Base-by-base conservation (phyloP, 1,140 invertebrate genomes). In the Bombus polaris region DNA sequence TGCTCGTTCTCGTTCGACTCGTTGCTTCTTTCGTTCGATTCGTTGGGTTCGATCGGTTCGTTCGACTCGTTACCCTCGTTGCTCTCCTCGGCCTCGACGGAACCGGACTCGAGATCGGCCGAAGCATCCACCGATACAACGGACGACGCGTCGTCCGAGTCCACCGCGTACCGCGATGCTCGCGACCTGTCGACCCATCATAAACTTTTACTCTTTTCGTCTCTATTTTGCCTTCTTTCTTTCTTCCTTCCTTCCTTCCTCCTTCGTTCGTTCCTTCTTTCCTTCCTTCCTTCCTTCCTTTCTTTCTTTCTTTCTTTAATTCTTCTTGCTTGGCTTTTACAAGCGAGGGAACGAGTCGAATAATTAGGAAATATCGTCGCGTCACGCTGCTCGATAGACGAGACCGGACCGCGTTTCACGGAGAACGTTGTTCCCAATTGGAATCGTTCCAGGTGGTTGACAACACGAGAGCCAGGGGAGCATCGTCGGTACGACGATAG, bases 91-190 rank as follows among this genome's bases (percentile, higher is more conserved):
- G 93, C 93, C 73, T 94, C 93, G 18, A 91, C 91, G 6, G 93
- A 94, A 0, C 92, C 91, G 5, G 94, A 94, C 77, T 94, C 94
- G 22, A 94, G 91, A 81, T 94, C 93, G 22, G 92, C 94, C 44
- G 94, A 94, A 0, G 92, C 94, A 66, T 95, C 94, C 22, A 92
- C 93, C 35, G 94, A 94, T 22, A 92, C 91, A 1, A 94, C 88
- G 68, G 94, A 94, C 75, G 94, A 94, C 0, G 93, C 93, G 82
- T 94, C 94, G 80, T 95, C 94, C 71, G 94, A 95, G 66, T 95
- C 94, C 62, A 93, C 86, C 22, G 92, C 80, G 81, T 95, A 95
- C n/a, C 91, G 89, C 12, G 89, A 93, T 53, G 57, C 28, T 57
- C 83, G 83, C 57, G 83, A 89, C 57, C 88, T 89, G 66, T 35